These are phyloP conservation scores for human (Homo sapiens) DNA, from an alignment of 2,113 vertebrate genomes.

Conservation along the genomic window GRCh38 chr7:40668501-40669000, in stretches of 20 bases:
- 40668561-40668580: not conserved
- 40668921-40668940: not conserved
- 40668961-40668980: not conserved
- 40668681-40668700: not conserved
- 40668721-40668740: not conserved
- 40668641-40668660: not conserved
- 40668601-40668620: not conserved
- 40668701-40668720: not conserved
- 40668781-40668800: not conserved
- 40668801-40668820: not conserved
- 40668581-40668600: not conserved
- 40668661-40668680: not conserved
- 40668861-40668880: not conserved
- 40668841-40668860: not conserved
- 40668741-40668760: not conserved
- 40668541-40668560: not conserved
- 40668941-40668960: not conserved
- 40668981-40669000: not conserved
- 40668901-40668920: not conserved
- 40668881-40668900: not conserved
- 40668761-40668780: not conserved
- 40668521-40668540: not conserved
- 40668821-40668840: not conserved
- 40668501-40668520: not conserved
- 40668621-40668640: not conserved